phyloP scores from a whole-genome alignment of 2,888 invertebrate genomes.

The Meandrusa payeni region DNA sequence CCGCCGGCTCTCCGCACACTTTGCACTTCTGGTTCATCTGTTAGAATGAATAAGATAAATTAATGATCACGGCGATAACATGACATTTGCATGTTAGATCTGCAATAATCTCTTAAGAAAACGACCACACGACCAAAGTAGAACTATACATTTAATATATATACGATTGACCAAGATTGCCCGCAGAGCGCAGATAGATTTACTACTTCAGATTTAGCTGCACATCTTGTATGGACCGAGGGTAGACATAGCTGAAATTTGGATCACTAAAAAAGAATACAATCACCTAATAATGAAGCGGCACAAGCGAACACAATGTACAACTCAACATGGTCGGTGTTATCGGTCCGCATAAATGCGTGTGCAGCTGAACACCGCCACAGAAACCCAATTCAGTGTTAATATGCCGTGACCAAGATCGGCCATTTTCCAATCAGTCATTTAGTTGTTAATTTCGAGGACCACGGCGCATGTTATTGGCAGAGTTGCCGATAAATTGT shows the following conservation, averaged over 20 bases:
- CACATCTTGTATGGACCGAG: no score
- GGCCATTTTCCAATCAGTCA: slow-evolving; percentile 73
- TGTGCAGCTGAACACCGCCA: slow-evolving; percentile 59
- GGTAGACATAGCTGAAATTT: no score
- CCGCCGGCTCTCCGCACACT: slow-evolving; percentile 97
- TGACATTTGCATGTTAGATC: no score
- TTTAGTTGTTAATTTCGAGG: slow-evolving; percentile 77
- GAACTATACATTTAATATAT: no score
- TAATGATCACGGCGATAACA: no score
- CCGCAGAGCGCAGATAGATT: no score
- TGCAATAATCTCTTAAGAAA: no score
- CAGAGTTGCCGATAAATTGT: slow-evolving; percentile 40
- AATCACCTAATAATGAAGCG: slow-evolving; percentile 21
- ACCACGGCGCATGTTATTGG: slow-evolving; percentile 77
- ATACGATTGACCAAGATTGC: no score
- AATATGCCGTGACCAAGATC: slow-evolving; percentile 71
- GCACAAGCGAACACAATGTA: slow-evolving; percentile 14
- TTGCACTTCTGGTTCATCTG: slow-evolving; percentile 99
- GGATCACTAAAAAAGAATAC: slow-evolving; percentile 38
- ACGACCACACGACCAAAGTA: no score
- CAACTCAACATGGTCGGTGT: slow-evolving; percentile 49
- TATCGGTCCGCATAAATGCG: slow-evolving; percentile 57
- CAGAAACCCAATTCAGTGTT: slow-evolving; percentile 77
- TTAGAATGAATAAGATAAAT: slow-evolving; percentile 52
- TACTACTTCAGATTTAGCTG: no score